These are phyloP conservation scores for Thunnus maccoyii DNA, from an alignment of 2,113 vertebrate species.

Conservation along the genomic window DNA sequence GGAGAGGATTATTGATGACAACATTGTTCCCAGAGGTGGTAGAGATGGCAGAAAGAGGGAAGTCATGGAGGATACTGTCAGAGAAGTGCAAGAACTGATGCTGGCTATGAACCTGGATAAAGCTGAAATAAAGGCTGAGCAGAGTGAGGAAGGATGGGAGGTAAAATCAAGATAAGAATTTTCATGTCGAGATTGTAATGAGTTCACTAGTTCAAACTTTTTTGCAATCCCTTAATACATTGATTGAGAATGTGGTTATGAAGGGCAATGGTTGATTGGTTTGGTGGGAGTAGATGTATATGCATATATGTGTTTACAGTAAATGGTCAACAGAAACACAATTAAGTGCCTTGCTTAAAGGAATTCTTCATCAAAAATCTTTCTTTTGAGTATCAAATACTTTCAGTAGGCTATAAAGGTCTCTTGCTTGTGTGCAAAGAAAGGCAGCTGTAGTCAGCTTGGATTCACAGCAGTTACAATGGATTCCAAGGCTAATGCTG, in stretches of 20 bases:
- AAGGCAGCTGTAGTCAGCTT: too few relatives aligned
- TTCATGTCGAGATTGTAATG: not conserved
- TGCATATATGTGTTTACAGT: not conserved
- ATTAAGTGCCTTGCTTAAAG: not conserved
- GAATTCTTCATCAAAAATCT: not conserved
- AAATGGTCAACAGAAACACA: not conserved
- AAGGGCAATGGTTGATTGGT: not conserved
- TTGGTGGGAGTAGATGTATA: not conserved
- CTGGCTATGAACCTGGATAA: constrained; percentile 87
- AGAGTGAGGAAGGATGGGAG: constrained; percentile 63
- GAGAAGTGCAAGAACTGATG: constrained; percentile 78
- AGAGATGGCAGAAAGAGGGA: constrained; percentile 23
- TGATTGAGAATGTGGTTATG: not conserved
- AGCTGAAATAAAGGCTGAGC: constrained; percentile 44
- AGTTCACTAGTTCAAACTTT: not conserved
- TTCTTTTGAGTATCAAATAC: not conserved
- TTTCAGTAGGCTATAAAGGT: not conserved
- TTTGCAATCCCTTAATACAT: not conserved
- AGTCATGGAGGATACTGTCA: constrained; percentile 55
- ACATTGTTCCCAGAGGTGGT: constrained; percentile 55
- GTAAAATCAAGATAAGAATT: constrained; percentile 55
- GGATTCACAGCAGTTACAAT: too few relatives aligned
- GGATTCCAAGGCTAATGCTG: too few relatives aligned
- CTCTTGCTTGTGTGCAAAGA: too few relatives aligned
- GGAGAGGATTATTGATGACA: constrained; percentile 90